These are phyloP conservation scores for Penelope pileata DNA, from an alignment of 2,113 vertebrate genomes.

Conservation along the genomic window DNA sequence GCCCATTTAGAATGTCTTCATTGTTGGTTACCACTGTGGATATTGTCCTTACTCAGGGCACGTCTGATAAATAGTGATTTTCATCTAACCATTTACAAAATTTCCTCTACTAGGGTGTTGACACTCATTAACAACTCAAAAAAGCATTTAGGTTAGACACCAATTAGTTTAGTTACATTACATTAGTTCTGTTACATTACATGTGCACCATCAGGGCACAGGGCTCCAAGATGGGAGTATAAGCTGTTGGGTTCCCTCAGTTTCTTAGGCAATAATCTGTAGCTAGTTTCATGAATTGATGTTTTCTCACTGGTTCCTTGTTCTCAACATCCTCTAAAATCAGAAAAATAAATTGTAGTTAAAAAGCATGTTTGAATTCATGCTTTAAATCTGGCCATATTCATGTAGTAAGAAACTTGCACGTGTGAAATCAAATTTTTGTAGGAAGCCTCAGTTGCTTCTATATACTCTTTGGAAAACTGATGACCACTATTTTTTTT, in stretches of 20 bases:
- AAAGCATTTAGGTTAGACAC: not conserved
- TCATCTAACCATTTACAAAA: not conserved
- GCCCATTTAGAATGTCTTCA: not conserved
- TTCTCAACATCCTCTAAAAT: not conserved
- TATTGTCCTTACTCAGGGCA: not conserved
- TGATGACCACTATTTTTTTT: not conserved
- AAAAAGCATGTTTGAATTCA: not conserved
- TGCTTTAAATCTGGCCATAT: not conserved
- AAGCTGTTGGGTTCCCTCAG: not conserved
- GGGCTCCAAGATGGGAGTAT: not conserved
- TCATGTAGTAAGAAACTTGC: not conserved
- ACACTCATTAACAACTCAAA: not conserved
- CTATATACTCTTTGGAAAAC: not conserved
- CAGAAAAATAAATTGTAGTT: not conserved
- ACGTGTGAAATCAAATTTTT: not conserved
- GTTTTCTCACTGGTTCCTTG: not conserved
- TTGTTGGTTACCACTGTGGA: not conserved
- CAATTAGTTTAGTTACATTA: not conserved
- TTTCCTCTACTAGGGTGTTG: not conserved
- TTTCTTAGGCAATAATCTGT: not conserved
- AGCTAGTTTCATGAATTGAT: not conserved
- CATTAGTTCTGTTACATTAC: not conserved
- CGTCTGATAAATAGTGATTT: not conserved
- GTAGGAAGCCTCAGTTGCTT: not conserved
- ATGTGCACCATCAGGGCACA: rapidly evolving